phyloP scores from a whole-genome alignment of 2,113 vertebrate genomes.

The Osmerus eperlanus region DNA sequence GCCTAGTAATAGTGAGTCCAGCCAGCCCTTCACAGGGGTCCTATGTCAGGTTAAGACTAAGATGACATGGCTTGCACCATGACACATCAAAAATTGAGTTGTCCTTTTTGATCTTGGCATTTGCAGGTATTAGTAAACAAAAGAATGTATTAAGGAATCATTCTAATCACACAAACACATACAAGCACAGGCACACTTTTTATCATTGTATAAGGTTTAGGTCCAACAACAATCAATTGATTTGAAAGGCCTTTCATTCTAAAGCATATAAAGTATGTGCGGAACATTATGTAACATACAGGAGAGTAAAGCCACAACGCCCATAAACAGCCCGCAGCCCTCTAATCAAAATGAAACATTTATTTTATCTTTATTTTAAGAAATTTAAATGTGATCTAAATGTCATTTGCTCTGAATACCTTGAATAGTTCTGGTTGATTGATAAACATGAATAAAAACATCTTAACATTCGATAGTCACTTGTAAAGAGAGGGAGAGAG shows the following conservation, averaged over 20 bases:
- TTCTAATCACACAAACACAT: background rate
- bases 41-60: constrained; percentile 66
- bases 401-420: constrained; percentile 45
- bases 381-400: constrained; percentile 54
- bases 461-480: background rate
- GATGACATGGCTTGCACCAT: constrained; percentile 73
- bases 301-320: constrained; percentile 24
- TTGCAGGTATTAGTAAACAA: too few relatives aligned
- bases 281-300: constrained; percentile 6
- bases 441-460: constrained; percentile 48
- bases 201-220: too few relatives aligned
- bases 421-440: constrained; percentile 32
- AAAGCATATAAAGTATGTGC: too few relatives aligned
- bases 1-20: background rate
- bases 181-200: background rate
- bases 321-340: constrained; percentile 47
- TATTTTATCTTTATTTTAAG: background rate
- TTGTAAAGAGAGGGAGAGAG: constrained; percentile 27
- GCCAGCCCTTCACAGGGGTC: constrained; percentile 35
- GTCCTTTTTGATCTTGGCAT: too few relatives aligned
- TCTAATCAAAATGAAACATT: constrained; percentile 26
- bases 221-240: too few relatives aligned
- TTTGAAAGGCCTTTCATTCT: too few relatives aligned
- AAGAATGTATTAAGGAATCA: too few relatives aligned
- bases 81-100: constrained; percentile 49